phyloP scores from a whole-genome alignment of 2,888 invertebrate genomes.

The Periphyllus acericola region DNA sequence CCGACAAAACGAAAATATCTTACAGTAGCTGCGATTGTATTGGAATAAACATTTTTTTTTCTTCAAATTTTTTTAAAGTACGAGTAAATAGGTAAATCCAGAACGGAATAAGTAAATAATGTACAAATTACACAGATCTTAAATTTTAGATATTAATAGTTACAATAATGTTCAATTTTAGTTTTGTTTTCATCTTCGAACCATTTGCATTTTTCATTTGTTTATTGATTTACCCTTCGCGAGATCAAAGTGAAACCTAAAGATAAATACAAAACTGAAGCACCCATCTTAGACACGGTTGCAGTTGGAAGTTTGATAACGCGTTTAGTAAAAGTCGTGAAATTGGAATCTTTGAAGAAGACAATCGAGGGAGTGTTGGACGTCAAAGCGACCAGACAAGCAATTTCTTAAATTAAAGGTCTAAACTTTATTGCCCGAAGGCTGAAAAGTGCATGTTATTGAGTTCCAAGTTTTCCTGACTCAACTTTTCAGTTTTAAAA shows the following conservation, averaged over 20 bases:
- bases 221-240: not conserved
- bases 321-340: slow-evolving; percentile 13
- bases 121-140: too few species aligned
- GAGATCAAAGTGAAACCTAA: slow-evolving; percentile 18
- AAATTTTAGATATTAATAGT: too few species aligned
- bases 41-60: too few species aligned
- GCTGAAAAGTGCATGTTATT: not conserved
- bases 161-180: not conserved
- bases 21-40: too few species aligned
- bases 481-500: not conserved
- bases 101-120: too few species aligned
- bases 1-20: too few species aligned
- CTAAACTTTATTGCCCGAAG: slow-evolving; percentile 16
- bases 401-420: slow-evolving; percentile 11
- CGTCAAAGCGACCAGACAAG: slow-evolving; percentile 20
- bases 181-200: not conserved
- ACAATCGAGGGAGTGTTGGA: not conserved
- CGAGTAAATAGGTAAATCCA: too few species aligned
- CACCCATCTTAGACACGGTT: not conserved
- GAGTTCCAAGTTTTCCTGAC: not conserved
- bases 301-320: not conserved
- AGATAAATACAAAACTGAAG: slow-evolving; percentile 13
- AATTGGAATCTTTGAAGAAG: not conserved
- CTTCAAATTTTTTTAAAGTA: too few species aligned
- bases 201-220: not conserved